Percentiles rank a stretch among this genome's conserved stretches.
Evolutionary conservation across 2,113 vertebrate species (phyloP).

Genomic region (Bambusicola thoracicus): DNA sequence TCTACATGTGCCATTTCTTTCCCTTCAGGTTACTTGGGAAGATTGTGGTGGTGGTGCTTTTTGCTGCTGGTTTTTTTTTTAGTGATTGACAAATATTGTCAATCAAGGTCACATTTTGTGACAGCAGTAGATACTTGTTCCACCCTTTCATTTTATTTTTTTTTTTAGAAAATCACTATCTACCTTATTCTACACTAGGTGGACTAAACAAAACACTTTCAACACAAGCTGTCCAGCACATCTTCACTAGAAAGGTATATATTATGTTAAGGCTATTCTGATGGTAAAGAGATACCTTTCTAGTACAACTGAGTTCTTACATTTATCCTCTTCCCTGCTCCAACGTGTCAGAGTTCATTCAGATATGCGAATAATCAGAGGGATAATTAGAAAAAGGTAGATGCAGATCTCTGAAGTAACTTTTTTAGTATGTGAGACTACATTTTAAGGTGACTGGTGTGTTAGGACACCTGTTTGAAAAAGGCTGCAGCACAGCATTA

Average conservation of each 20-base stretch:
- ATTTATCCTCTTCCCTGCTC: neutral
- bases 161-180: neutral
- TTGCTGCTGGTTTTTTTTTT: too few relatives aligned
- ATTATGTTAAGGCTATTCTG: neutral
- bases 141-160: neutral
- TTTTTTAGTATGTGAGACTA: neutral
- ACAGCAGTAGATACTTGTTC: rapidly evolving
- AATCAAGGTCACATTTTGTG: neutral
- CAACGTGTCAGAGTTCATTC: neutral
- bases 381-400: neutral
- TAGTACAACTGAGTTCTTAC: neutral
- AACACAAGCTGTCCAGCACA: neutral
- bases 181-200: neutral
- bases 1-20: neutral
- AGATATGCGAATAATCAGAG: neutral
- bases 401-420: neutral
- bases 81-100: neutral
- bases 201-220: neutral
- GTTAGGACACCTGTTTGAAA: neutral
- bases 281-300: neutral
- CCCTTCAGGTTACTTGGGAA: neutral
- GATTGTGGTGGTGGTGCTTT: too few relatives aligned
- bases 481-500: too few relatives aligned
- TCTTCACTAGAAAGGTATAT: neutral
- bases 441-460: neutral